Base-by-base conservation (phyloP, 2,113 vertebrate species). In the Regulus satrapa region DNA sequence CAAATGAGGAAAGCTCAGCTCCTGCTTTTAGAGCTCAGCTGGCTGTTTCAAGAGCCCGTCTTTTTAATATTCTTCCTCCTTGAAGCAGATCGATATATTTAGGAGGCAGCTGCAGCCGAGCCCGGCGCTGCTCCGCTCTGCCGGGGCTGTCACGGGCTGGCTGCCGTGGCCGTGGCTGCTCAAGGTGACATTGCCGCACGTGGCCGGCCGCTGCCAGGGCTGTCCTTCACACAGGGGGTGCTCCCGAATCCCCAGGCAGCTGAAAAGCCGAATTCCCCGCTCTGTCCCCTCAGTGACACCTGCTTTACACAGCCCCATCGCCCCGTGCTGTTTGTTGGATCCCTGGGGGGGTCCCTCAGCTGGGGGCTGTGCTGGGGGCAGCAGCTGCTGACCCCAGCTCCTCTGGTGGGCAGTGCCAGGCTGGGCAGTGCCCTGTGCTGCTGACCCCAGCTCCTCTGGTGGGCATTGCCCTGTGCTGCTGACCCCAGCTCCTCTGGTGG, bases 1-100 rank as follows among this genome's bases (percentile, higher is more conserved):
- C 85, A 16, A 56, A 29, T 18, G 61, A 82, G 94, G 58, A 88
- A 49, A 66, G 91, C 94, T 90, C 79, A 23, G 16, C 69, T 76
- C 85, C 92, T 40, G 78, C 80, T 92, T 83, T 85, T 69, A 66
- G 92, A 69, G 82, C 88, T 94, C 88, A 96, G 91, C 92, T 96
- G 95, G 49, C 91, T 88, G 54, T 18, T 66, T 88, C 59, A 48
- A 92, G 94, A 93, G 92, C 81, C 46, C 21, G 1, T 76, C 83
- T 43, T 18, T 74, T 71, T n/a, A 71, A 71, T 63, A 14, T 31
- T 88, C 94, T 92, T 79, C 87, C 94, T 91, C 25, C 76, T 66
- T 55, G 79, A 71, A 82, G 86, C 8, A 61, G 54, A 56, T 79
- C 40, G 74, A 92, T 96, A 72, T 89, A 81, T 92, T 96, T 94